A percentile compares a stretch with the other conserved stretches of the same genome.
Conservation (phyloP, 2,113 vertebrate species). For the Neomonachus schauinslandi region DNA sequence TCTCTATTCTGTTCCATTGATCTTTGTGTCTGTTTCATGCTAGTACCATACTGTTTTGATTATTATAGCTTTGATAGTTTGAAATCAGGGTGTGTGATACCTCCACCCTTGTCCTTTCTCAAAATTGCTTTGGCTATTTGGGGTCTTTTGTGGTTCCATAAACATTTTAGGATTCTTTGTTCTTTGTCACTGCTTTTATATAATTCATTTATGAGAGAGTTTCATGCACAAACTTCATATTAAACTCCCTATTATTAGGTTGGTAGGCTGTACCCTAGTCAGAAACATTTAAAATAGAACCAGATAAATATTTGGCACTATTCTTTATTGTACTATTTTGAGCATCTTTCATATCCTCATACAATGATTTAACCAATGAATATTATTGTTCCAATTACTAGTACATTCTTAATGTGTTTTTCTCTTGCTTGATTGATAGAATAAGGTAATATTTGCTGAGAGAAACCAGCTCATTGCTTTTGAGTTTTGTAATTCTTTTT, state of each 20-base stretch:
- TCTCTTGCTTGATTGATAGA: not conserved
- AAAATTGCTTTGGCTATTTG: not conserved
- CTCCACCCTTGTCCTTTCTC: not conserved
- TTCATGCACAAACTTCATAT: not conserved
- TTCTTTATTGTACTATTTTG: not conserved
- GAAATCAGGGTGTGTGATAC: not conserved
- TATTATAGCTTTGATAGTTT: not conserved
- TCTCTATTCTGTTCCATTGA: not conserved
- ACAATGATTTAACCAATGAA: not conserved
- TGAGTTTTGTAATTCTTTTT: not conserved
- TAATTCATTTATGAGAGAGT: not conserved
- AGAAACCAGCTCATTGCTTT: not conserved
- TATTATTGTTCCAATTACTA: not conserved
- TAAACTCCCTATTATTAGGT: not conserved
- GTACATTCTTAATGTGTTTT: not conserved
- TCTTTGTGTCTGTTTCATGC: not conserved
- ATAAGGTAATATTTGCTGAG: not conserved
- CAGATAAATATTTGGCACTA: not conserved
- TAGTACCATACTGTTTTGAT: not conserved
- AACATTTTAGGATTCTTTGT: not conserved
- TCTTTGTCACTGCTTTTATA: not conserved
- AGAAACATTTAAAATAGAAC: conserved; percentile 6
- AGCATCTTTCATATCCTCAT: not conserved
- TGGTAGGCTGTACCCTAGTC: not conserved
- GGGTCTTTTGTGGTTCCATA: not conserved